Base-by-base conservation (phyloP, 1,140 invertebrate genomes). In the Aphelinus certus region DNA sequence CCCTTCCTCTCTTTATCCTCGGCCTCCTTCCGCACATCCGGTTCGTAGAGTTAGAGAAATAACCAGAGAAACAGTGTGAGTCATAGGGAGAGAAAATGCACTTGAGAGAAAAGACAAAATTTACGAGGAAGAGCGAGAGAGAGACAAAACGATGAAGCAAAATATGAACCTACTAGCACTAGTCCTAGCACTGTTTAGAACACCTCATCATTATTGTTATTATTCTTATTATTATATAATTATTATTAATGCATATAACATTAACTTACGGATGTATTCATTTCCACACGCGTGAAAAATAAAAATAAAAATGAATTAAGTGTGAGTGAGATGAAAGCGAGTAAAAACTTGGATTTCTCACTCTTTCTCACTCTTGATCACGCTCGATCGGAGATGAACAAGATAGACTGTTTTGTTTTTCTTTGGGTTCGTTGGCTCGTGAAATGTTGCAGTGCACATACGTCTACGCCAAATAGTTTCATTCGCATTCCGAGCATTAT, bases 101-200 rank as follows among this genome's bases (percentile, higher is more conserved):
- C 9, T n/a, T 46, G 6, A 68, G 9, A 62, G 47, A 73, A 49
- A 57, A 51, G 58, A 65, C 45, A 56, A 48, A 66, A 66, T n/a
- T 10, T 45, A 61, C n/a, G 48, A 62, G 9, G 71, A 73, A 10
- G 56, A 58, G 61, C 7, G 56, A 53, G 65, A 60, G 60, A 62
- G 58, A 71, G 65, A 72, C 55, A 76, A 56, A 75, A 71, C 49
- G 64, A 67, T 67, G 26, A 26, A 26, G 26, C 45, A 71, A 71
- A 53, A 69, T 69, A 76, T 51, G 26, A 78, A 80, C 77, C 78
- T 78, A 79, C 81, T 88, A 87, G 85, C 86, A 86, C 86, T 88
- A 88, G 86, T 88, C 86, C 84, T 86, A 88, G 85, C 84, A 86
- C 84, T 87, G 84, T 87, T 88, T 87, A 87, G 83, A 87, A 85